Evolutionary conservation across 2,113 vertebrate genomes (phyloP).

Genomic region (Colaptes auratus): DNA sequence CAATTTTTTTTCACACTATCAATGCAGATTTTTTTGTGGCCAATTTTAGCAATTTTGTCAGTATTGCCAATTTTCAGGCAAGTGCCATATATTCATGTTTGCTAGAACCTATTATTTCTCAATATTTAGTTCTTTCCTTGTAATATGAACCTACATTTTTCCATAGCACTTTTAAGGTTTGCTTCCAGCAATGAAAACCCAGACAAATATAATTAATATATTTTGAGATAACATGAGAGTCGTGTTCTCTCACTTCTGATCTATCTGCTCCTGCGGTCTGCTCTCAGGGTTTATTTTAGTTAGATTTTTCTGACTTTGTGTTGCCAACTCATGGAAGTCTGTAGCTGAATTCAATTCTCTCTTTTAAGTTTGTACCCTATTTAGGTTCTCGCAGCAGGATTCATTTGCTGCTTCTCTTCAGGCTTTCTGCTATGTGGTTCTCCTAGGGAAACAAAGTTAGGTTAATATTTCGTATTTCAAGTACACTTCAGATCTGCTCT

Average conservation of each 20-base stretch:
- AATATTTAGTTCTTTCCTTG: neutral
- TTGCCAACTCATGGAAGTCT: neutral
- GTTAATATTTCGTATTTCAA: neutral
- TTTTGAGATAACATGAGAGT: neutral
- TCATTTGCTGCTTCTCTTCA: neutral
- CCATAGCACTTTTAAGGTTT: neutral
- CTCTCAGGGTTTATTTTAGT: neutral
- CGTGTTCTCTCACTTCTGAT: neutral
- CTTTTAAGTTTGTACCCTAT: neutral
- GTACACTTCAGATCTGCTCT: neutral
- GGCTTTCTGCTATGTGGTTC: neutral
- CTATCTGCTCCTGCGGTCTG: neutral
- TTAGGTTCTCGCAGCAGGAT: neutral
- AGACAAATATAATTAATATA: neutral
- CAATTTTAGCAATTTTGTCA: neutral
- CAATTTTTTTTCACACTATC: neutral
- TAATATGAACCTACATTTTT: neutral
- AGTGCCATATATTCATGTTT: neutral
- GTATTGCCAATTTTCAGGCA: neutral
- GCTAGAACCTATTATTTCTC: neutral
- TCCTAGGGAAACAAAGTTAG: neutral
- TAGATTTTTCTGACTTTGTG: neutral
- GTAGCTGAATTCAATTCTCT: slow-evolving; percentile 14
- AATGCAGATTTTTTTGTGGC: neutral
- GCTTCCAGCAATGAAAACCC: neutral